Base-by-base conservation (phyloP, 2,797 vertebrate species). In the Harpagifer antarcticus region DNA sequence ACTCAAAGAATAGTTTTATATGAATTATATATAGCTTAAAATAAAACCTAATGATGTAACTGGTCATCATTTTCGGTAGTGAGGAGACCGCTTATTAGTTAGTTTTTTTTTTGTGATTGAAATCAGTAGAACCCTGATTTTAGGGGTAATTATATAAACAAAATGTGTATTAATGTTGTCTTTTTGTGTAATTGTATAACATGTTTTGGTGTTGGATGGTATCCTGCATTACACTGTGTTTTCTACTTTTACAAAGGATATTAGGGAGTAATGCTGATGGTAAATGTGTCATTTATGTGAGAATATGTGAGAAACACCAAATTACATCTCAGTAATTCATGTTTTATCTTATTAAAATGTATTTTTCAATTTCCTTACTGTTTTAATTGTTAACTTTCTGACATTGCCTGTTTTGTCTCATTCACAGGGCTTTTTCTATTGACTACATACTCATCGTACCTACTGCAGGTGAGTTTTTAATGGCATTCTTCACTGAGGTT, bases 381-480 rank as follows among this genome's bases (percentile, higher is more conserved):
- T 1, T 76, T 75, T 54, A 5, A 49, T 2, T 43, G 1, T 54
- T 62, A 2, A n/a, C 33, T 60, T 63, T 55, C 43, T 57, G 19
- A 76, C 20, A 1, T 3, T 58, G 23, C 6, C 19, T 14, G 11
- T 40, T 72, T 74, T 43, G 19, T 17, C 19, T 81, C 45, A 27
- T 74, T 76, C 58, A 49, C 85, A 89, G 81, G 56, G 74, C 71
- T 68, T 82, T 54, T 74, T 12, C 31, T 43, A 44, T 49, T 33
- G 7, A 33, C 56, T 61, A 70, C n/a, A 73, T 56, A 72, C 31
- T 62, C 70, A 58, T 68, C 56, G 2, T 33, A 71, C 59, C 62
- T 44, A 65, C 74, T 77, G 45, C 79, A 64, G 83, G 91, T 94
- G 73, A 85, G 88, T 20, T 68, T 56, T 60, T 20, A 0, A 44